Conservation (phyloP, 2,113 vertebrate genomes). For the Coregonus clupeaformis region DNA sequence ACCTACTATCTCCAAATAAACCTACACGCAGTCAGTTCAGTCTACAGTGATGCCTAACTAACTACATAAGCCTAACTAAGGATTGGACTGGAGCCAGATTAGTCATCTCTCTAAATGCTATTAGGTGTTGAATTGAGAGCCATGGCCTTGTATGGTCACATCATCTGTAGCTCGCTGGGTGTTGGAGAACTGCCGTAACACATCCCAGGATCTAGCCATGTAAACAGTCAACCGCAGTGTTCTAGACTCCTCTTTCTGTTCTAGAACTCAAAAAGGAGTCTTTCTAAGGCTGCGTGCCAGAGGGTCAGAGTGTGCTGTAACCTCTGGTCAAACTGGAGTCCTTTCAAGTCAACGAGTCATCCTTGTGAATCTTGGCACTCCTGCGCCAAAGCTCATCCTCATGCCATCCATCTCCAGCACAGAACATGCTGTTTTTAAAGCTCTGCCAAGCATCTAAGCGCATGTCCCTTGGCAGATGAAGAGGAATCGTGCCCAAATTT, state of each 20-base stretch:
- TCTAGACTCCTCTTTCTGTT: slow-evolving; percentile 20
- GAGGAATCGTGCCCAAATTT: slow-evolving; percentile 72
- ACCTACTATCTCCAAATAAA: background rate
- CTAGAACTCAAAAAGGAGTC: too few species aligned
- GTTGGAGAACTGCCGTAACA: slow-evolving; percentile 60
- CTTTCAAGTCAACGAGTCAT: slow-evolving; percentile 29
- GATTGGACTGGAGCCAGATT: slow-evolving; percentile 1
- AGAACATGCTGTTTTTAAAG: slow-evolving; percentile 57
- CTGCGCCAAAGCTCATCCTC: background rate
- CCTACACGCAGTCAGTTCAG: too few species aligned
- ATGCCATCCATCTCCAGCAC: slow-evolving; percentile 46
- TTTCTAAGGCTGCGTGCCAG: too few species aligned
- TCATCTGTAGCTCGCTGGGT: slow-evolving; percentile 31
- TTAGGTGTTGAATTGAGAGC: slow-evolving; percentile 32
- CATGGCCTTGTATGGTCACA: slow-evolving; percentile 74
- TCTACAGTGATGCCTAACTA: too few species aligned
- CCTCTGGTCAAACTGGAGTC: slow-evolving; percentile 35
- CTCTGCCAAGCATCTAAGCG: slow-evolving; percentile 45
- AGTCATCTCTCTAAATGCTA: slow-evolving; percentile 18
- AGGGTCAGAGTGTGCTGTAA: too few species aligned
- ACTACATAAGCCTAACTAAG: background rate
- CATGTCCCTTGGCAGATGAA: slow-evolving; percentile 39
- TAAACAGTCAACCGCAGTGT: slow-evolving; percentile 47
- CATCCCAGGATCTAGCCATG: slow-evolving; percentile 44
- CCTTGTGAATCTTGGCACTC: slow-evolving; percentile 41